Conservation (phyloP, 2,888 invertebrate genomes). For the Celastrina argiolus region DNA sequence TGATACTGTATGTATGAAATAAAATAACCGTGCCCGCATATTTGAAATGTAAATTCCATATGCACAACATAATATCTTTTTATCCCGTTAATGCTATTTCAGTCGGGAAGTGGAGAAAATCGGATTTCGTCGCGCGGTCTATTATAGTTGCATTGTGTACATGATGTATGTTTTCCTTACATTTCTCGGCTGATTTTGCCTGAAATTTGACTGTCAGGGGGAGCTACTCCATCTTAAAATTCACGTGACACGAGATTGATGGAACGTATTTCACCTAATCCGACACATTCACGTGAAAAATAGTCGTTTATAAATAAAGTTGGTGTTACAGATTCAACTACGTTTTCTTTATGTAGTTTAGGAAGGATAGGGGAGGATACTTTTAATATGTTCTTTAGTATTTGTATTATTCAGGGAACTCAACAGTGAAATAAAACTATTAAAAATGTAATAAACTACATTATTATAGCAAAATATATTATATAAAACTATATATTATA, state of each 20-base stretch:
- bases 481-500: no score
- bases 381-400: no score
- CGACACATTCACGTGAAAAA: conserved; percentile 35
- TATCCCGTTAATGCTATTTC: conserved; percentile 59
- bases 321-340: not conserved
- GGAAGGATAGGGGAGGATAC: no score
- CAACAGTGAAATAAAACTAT: no score
- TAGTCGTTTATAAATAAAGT: conserved; percentile 31
- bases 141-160: conserved; percentile 63
- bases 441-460: no score
- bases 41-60: not conserved
- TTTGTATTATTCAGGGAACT: no score
- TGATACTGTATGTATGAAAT: no score
- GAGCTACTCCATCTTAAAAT: conserved; percentile 49
- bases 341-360: not conserved
- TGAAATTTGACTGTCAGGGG: conserved; percentile 54
- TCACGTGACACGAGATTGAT: conserved; percentile 63
- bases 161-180: conserved; percentile 70
- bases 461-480: no score
- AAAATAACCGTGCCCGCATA: not conserved
- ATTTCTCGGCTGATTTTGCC: conserved; percentile 52
- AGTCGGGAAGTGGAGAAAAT: conserved; percentile 56
- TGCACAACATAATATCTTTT: conserved; percentile 27
- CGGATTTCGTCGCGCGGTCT: conserved; percentile 63
- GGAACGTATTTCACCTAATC: conserved; percentile 43